Conservation (phyloP, 2,113 vertebrate species). For the Globicephala melas region DNA sequence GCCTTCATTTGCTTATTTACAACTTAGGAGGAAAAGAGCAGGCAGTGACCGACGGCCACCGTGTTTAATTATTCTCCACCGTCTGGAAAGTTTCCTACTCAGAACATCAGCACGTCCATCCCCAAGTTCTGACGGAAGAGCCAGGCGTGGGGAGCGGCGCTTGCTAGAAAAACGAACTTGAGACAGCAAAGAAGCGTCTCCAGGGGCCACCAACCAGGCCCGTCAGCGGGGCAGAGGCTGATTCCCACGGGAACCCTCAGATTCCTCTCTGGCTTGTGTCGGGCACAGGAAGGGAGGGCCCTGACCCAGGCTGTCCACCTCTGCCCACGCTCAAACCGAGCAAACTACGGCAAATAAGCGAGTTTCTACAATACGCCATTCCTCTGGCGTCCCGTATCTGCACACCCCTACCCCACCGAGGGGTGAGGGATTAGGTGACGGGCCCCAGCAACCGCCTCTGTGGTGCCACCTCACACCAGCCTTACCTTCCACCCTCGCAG, state of each 20-base stretch:
- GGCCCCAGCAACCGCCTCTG: neutral
- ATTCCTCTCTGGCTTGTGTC: neutral
- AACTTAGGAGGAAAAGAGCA: neutral
- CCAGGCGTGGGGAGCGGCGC: neutral
- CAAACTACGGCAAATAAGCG: neutral
- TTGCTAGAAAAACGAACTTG: neutral
- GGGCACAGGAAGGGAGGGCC: neutral
- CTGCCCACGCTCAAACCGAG: neutral
- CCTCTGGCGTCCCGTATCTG: neutral
- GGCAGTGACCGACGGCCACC: neutral
- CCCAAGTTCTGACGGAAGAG: neutral
- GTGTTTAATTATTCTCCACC: neutral
- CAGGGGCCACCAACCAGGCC: neutral
- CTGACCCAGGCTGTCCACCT: neutral
- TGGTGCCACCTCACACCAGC: fast-evolving
- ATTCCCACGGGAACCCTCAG: neutral
- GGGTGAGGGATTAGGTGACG: neutral
- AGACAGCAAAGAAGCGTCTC: neutral
- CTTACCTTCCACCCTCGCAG: neutral
- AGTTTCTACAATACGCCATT: neutral
- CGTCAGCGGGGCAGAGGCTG: too few relatives aligned
- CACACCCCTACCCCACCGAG: neutral
- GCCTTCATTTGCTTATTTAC: neutral
- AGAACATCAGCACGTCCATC: neutral
- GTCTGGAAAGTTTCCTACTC: neutral